Percentiles rank a stretch among this genome's conserved stretches.
These are phyloP conservation scores for Oryzaephilus surinamensis DNA, from an alignment of 1,140 invertebrate genomes.

Conservation along the genomic window DNA sequence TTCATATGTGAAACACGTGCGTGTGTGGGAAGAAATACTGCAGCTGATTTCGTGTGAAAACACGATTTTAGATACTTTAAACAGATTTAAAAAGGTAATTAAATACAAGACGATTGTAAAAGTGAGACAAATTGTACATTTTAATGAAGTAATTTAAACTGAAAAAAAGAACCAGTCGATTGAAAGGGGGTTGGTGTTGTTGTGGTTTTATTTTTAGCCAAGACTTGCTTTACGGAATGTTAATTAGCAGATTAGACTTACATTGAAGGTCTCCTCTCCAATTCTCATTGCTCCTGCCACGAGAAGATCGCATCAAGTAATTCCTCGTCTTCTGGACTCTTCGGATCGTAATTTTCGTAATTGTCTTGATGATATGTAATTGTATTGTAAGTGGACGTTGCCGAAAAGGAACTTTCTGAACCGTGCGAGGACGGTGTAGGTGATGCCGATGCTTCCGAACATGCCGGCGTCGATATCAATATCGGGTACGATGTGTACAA, in stretches of 20 bases:
- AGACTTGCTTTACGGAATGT: too few species aligned
- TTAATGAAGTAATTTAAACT: too few species aligned
- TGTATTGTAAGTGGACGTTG: slow-evolving; percentile 41
- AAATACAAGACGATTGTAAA: too few species aligned
- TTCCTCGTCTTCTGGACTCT: slow-evolving; percentile 84
- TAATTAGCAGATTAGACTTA: slow-evolving; percentile 15
- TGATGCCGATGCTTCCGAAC: slow-evolving; percentile 62
- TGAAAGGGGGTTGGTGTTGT: too few species aligned
- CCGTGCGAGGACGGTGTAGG: slow-evolving; percentile 71
- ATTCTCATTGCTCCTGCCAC: slow-evolving; percentile 59
- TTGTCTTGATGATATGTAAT: slow-evolving; percentile 44
- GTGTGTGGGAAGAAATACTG: too few species aligned
- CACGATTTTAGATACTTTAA: too few species aligned
- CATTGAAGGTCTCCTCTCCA: slow-evolving; percentile 19
- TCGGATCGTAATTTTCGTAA: slow-evolving; percentile 67
- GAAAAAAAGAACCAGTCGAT: too few species aligned
- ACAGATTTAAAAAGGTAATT: too few species aligned
- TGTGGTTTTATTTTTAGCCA: too few species aligned
- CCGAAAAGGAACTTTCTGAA: slow-evolving; percentile 58
- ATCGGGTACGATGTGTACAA: slow-evolving; percentile 28
- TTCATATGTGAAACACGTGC: too few species aligned
- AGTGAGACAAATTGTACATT: neutral
- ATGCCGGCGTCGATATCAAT: slow-evolving; percentile 44
- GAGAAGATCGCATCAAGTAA: slow-evolving; percentile 79
- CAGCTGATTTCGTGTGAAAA: too few species aligned